Conservation (phyloP, 2,888 invertebrate genomes). For the Papilio gigon region DNA sequence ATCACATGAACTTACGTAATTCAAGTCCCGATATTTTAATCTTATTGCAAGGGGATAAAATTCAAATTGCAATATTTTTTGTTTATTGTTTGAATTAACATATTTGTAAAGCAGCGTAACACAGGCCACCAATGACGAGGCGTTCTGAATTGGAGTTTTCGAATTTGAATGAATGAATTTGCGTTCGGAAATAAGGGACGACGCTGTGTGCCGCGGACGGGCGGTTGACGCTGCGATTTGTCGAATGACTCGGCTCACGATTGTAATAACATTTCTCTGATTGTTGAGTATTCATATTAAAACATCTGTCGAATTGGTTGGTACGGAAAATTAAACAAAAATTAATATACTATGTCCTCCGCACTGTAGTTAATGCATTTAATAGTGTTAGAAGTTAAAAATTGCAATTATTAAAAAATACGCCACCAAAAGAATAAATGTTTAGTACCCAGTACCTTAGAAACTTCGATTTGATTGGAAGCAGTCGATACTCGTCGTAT, state of each 20-base stretch:
- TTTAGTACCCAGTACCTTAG: too few species aligned
- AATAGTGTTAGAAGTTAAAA: too few species aligned
- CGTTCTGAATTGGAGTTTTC: slow-evolving; percentile 67
- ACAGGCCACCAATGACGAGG: slow-evolving; percentile 63
- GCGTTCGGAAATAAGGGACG: slow-evolving; percentile 55
- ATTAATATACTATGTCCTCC: too few species aligned
- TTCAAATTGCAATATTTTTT: slow-evolving; percentile 33
- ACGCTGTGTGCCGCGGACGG: slow-evolving; percentile 47
- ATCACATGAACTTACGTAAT: slow-evolving; percentile 48
- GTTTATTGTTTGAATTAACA: slow-evolving; percentile 42
- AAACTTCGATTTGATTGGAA: not conserved
- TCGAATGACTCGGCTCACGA: slow-evolving; percentile 57
- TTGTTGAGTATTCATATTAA: slow-evolving; percentile 40
- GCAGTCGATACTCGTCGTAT: not conserved
- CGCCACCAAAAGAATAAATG: too few species aligned
- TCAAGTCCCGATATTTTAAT: slow-evolving; percentile 24
- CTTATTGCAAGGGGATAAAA: slow-evolving; percentile 38
- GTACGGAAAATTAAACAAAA: not conserved
- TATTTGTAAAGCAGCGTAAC: slow-evolving; percentile 50
- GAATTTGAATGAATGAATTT: slow-evolving; percentile 68
- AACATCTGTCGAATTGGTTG: slow-evolving; percentile 41
- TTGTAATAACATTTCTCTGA: slow-evolving; percentile 48
- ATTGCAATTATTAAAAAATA: too few species aligned
- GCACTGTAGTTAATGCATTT: too few species aligned
- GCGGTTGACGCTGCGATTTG: slow-evolving; percentile 53